Evolutionary conservation across 2,888 invertebrate species (phyloP), one percentile per base, ranked within the genome.

Genomic region (Agrypnus murinus): DNA sequence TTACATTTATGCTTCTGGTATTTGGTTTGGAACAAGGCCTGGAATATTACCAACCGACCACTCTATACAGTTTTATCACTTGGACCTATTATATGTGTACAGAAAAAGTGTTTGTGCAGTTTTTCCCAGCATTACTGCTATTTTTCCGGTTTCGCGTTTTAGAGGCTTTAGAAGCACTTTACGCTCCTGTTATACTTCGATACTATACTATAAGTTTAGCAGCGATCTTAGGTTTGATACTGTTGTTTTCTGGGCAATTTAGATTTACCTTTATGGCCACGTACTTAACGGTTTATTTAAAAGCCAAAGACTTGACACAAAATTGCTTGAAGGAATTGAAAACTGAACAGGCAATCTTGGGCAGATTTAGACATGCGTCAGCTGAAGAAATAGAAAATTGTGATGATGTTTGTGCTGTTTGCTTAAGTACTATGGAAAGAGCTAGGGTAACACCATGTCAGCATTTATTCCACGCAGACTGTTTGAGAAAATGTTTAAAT

Each of bases 391-490:
- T 94, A 40, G 86, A 87, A 9, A 88, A 88, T 46, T 89, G 92
- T 69, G 93, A 94, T 78, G 94, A 94, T 77, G 92, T 94, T 0
- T 94, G 94, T 81, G 92, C 93, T 0, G 92, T 94, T 2, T 94
- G 94, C 79, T 87, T 94, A 38, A 91, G 89, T 72, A 81, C 86
- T 0, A 93, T 94, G 93, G 86, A 86, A 60, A 88, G 90, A 6
- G 94, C 94, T 0, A 87, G 93, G 40, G 90, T 93, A 8, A 94
- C 94, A 0, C 93, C 93, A 0, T 94, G 94, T 81, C 92, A 92
- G 58, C 94, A 94, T 81, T 89, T 92, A 81, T 94, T 94, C 84
- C 94, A 94, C 81, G 92, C 92, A 0, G 92, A 92, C 81, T 94
- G 94, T 80, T 86, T 94, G 17, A 86, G 93, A 70, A 89, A 89